A percentile compares a stretch with the other conserved stretches of the same genome.
phyloP scores from a whole-genome alignment of 2,113 vertebrate species.

The Thalassarche chlororhynchos region DNA sequence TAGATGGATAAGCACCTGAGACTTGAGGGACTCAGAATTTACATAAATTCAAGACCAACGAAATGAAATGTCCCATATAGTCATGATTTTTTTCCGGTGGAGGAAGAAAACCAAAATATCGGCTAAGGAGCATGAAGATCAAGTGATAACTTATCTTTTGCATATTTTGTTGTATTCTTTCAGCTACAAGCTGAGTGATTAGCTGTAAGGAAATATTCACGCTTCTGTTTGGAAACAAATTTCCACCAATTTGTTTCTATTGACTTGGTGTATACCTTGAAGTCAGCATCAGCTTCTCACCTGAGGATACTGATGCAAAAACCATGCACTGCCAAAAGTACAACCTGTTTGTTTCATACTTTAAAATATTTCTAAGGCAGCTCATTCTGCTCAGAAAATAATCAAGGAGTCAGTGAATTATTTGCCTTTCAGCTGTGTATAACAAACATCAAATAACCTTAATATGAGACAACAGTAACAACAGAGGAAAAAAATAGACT shows the following conservation, averaged over 20 bases:
- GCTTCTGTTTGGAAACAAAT: background rate
- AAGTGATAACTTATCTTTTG: background rate
- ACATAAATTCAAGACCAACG: background rate
- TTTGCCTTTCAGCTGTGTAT: background rate
- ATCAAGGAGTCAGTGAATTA: background rate
- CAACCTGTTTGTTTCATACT: background rate
- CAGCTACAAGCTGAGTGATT: background rate
- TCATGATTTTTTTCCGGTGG: background rate
- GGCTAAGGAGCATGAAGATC: background rate
- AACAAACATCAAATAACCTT: background rate
- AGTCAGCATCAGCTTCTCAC: background rate
- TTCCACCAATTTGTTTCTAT: background rate
- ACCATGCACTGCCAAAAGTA: background rate
- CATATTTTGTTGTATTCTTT: background rate
- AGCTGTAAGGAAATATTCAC: background rate
- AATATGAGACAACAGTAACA: background rate
- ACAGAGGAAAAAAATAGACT: background rate
- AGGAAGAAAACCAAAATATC: background rate
- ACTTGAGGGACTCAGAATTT: background rate
- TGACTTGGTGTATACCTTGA: background rate
- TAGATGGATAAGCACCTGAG: background rate
- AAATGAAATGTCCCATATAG: background rate
- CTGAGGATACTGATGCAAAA: background rate
- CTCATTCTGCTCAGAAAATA: background rate
- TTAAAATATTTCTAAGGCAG: background rate